Evolutionary conservation across 2,888 invertebrate species (phyloP).

Genomic region (Agriopis marginaria): DNA sequence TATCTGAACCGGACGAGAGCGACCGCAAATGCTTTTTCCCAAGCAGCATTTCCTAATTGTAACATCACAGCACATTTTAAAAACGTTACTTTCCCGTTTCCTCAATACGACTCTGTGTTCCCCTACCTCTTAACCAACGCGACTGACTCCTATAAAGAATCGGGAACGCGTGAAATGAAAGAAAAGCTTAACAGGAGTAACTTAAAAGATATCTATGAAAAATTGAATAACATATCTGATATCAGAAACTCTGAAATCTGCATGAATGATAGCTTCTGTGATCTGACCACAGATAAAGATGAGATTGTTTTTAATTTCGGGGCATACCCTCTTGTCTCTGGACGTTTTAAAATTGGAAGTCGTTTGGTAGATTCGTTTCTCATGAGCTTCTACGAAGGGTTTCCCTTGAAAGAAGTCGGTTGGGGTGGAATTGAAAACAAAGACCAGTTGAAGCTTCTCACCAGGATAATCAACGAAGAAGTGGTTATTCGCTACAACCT

Average conservation of each 20-base stretch:
- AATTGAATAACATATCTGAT: slow-evolving; percentile 4
- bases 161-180: background rate
- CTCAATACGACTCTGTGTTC: background rate
- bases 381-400: background rate
- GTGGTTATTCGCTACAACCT: background rate
- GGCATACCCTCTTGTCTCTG: background rate
- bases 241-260: background rate
- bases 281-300: background rate
- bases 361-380: background rate
- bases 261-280: background rate
- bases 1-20: background rate
- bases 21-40: background rate
- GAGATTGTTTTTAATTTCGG: background rate
- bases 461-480: background rate
- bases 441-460: background rate
- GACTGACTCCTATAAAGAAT: background rate
- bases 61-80: background rate
- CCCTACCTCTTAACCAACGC: background rate
- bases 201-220: background rate
- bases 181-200: background rate
- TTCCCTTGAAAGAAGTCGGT: background rate
- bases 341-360: background rate
- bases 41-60: slow-evolving; percentile 4
- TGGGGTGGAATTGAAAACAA: background rate
- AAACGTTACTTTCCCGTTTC: background rate